These are phyloP conservation scores for Picathartes gymnocephalus DNA, from an alignment of 2,113 vertebrate species.

Conservation along the genomic window DNA sequence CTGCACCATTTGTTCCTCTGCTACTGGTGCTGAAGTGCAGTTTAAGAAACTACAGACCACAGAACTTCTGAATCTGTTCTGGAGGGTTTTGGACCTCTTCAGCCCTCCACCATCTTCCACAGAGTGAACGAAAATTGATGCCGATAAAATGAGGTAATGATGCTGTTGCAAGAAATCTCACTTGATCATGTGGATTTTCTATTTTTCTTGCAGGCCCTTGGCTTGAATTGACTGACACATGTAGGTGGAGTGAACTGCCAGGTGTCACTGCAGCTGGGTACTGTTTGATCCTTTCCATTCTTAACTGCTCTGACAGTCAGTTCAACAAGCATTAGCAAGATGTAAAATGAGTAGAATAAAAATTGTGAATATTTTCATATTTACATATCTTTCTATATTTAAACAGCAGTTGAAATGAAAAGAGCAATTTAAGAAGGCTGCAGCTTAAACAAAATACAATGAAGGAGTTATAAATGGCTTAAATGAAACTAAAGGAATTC, in stretches of 20 bases:
- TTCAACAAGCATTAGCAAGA: background rate
- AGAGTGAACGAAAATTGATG: background rate
- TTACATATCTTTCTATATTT: background rate
- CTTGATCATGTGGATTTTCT: background rate
- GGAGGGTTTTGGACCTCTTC: background rate
- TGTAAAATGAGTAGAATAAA: background rate
- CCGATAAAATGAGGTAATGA: background rate
- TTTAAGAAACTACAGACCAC: background rate
- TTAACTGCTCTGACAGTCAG: background rate
- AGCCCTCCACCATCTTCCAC: background rate
- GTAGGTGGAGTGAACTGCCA: background rate
- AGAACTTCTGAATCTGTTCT: background rate
- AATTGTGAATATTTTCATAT: background rate
- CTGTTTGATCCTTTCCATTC: background rate
- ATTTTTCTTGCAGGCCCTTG: background rate
- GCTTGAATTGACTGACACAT: background rate
- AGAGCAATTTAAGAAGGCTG: background rate
- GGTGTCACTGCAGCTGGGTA: background rate
- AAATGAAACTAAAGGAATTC: background rate
- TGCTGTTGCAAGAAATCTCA: background rate
- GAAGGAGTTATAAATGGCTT: background rate
- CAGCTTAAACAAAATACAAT: background rate
- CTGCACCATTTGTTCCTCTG: background rate
- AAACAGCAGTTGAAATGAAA: background rate
- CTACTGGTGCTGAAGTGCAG: background rate